Conservation (phyloP, 2,113 vertebrate genomes). For the Phyllostomus hastatus region DNA sequence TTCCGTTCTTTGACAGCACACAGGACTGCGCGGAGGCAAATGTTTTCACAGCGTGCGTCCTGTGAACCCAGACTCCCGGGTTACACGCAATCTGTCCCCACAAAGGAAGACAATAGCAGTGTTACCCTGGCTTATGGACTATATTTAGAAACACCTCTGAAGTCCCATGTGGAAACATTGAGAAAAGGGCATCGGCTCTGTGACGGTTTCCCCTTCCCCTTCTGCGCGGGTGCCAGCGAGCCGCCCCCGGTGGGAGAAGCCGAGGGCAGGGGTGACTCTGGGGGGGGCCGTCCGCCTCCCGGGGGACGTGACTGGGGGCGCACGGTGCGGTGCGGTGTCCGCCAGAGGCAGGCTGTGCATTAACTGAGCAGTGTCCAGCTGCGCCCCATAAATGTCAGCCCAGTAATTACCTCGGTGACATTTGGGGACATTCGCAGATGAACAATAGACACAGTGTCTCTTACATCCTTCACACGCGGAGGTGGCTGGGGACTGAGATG, state of each 20-base stretch:
- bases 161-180: neutral
- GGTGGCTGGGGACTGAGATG: neutral
- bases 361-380: constrained; percentile 62
- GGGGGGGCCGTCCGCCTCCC: neutral
- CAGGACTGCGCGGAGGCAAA: neutral
- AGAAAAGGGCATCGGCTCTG: fast-evolving
- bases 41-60: neutral
- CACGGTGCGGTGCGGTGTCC: neutral
- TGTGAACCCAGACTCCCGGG: neutral
- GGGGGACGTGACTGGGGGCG: neutral
- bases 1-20: too few species aligned
- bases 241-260: neutral
- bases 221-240: neutral
- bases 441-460: constrained; percentile 43
- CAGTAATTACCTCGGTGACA: constrained; percentile 71
- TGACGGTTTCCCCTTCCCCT: neutral
- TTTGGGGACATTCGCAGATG: constrained; percentile 60
- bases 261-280: neutral
- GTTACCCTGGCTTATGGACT: neutral
- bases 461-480: constrained; percentile 28
- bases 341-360: constrained; percentile 49
- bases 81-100: neutral
- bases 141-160: neutral
- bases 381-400: constrained; percentile 54
- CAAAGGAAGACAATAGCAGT: neutral